Conservation (phyloP, 2,797 vertebrate genomes). For the Kryptolebias ocellatus region DNA sequence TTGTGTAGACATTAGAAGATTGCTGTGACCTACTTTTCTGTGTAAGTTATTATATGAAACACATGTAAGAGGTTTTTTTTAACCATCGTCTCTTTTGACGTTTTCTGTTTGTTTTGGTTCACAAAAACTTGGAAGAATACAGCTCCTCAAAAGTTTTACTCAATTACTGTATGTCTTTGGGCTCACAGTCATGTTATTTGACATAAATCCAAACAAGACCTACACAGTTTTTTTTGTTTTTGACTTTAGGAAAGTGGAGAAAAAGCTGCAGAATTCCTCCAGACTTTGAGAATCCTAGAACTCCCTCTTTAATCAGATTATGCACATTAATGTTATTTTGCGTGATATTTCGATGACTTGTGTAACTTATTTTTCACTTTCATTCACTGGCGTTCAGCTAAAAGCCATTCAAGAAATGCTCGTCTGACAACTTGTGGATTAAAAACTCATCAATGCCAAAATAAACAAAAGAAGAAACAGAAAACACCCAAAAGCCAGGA, state of each 20-base stretch:
- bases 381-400: not conserved
- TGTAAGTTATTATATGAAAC: not conserved
- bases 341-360: not conserved
- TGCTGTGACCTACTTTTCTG: constrained; percentile 4
- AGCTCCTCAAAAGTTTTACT: not conserved
- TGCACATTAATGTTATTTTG: too few species aligned
- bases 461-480: not conserved
- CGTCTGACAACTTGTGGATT: not conserved
- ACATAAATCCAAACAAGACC: not conserved
- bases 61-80: not conserved
- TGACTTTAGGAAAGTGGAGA: too few species aligned
- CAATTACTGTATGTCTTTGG: not conserved
- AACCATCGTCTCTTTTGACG: not conserved
- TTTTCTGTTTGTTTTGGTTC: not conserved
- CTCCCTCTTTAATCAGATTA: too few species aligned
- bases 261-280: too few species aligned
- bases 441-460: not conserved
- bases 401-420: not conserved
- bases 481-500: constrained; percentile 5
- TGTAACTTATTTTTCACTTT: not conserved
- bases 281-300: too few species aligned
- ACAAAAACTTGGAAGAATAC: too few species aligned
- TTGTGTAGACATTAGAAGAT: constrained; percentile 3
- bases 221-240: too few species aligned
- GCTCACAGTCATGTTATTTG: not conserved